Conservation (phyloP, 2,797 vertebrate species). For the Selene dorsalis region DNA sequence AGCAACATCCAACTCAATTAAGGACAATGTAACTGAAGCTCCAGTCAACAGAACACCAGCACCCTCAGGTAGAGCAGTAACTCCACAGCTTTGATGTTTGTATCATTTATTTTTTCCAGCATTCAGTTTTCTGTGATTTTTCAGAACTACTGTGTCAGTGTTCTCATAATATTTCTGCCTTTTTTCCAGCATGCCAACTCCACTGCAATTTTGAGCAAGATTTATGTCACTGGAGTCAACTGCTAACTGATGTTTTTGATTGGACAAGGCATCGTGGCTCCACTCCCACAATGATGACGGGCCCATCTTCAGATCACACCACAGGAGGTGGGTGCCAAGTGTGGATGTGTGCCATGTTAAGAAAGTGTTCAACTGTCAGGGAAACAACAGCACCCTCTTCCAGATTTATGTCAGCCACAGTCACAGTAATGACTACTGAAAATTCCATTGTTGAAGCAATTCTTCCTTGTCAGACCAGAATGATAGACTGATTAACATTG, state of each 20-base stretch:
- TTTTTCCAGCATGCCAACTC: slow-evolving; percentile 65
- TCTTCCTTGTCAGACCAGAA: slow-evolving; percentile 11
- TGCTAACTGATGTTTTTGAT: slow-evolving; percentile 75
- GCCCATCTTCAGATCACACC: slow-evolving; percentile 79
- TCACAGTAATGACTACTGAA: not conserved
- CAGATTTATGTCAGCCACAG: not conserved
- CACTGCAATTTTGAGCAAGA: slow-evolving; percentile 77
- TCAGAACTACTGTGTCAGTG: not conserved
- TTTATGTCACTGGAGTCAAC: slow-evolving; percentile 78
- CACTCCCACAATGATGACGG: slow-evolving; percentile 71
- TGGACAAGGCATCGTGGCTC: slow-evolving; percentile 76
- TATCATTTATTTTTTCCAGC: not conserved
- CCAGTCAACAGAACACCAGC: not conserved
- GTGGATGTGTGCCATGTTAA: not conserved
- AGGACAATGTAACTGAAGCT: not conserved
- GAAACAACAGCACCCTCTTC: not conserved
- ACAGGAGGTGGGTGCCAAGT: slow-evolving; percentile 67
- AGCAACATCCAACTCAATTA: not conserved
- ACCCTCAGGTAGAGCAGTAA: slow-evolving; percentile 32
- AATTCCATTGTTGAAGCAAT: not conserved
- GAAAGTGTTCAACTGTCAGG: not conserved
- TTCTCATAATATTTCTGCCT: not conserved
- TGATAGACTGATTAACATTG: not conserved
- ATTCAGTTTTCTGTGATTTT: not conserved
- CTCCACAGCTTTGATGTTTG: not conserved